Evolutionary conservation across 2,888 invertebrate species (phyloP).

Genomic region (Tetragonula carbonaria): DNA sequence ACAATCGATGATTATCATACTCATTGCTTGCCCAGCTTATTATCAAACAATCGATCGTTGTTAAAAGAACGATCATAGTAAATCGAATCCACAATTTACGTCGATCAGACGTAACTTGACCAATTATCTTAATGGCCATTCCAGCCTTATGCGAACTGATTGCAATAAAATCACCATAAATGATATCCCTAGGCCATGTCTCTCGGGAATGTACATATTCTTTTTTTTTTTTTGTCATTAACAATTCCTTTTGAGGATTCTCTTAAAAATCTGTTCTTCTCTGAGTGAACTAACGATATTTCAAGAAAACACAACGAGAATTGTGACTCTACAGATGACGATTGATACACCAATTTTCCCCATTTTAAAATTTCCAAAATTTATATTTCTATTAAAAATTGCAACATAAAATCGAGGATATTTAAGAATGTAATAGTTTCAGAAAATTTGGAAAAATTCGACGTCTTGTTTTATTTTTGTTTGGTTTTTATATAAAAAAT

Average conservation of each 20-base stretch:
- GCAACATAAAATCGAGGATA: too few relatives aligned
- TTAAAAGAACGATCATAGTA: background rate
- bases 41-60: background rate
- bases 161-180: background rate
- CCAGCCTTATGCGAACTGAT: background rate
- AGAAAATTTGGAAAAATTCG: too few relatives aligned
- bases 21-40: background rate
- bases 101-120: background rate
- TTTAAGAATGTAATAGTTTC: too few relatives aligned
- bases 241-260: slow-evolving; percentile 15
- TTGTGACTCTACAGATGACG: too few relatives aligned
- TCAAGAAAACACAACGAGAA: background rate
- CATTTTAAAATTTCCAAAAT: too few relatives aligned
- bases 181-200: background rate
- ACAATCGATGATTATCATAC: too few relatives aligned
- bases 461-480: too few relatives aligned
- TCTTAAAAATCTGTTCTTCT: slow-evolving; percentile 35
- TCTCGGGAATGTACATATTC: background rate
- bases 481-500: too few relatives aligned
- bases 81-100: background rate
- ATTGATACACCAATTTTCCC: too few relatives aligned
- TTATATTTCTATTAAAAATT: too few relatives aligned
- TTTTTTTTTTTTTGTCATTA: slow-evolving; percentile 15
- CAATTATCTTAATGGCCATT: background rate
- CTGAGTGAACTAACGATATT: slow-evolving; percentile 19